Evolutionary conservation across 2,888 invertebrate species (phyloP), one percentile per base, ranked within the genome.

Genomic region (Ophioninae sp.): DNA sequence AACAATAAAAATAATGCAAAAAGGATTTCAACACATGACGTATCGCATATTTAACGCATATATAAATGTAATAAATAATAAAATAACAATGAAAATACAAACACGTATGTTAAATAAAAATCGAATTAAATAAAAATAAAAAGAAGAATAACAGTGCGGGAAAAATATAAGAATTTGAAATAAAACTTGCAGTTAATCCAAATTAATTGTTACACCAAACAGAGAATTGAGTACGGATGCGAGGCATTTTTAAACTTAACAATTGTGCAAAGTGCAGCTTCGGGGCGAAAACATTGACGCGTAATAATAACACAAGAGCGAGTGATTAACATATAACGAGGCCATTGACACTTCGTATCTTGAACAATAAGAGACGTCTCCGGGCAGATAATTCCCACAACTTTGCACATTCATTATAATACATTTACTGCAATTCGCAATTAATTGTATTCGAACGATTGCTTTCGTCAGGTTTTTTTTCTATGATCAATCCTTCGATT

Each of bases 251-350:
- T 6, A 59, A 59, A 59, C 13, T 44, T 30, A 30, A 30, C 30
- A 30, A 30, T 30, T 30, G 30, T 3, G 30, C 30, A 68, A 68
- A 51, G 23, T 68, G 30, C 10, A 10, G 41, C 22, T 41, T 23
- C 23, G 17, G 17, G 23, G 61, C 17, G 17, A 61, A 58, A 67
- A 51, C 75, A 59, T 30, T n/a, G 51, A 82, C 51, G 69, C 79
- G 82, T 79, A 79, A 79, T 82, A 75, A 79, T 39, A 71, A 51
- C 64, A 67, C 79, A 79, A 74, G 78, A 73, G 44, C 56, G 20
- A 39, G 61, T 81, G 71, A 82, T 82, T 79, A 79, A 74, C 51
- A 71, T 82, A 63, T 51, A 17, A 65, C 6, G 65, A 64, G 82
- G 82, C 79, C 82, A 79, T 82, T 79, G 74, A 79, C 82, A 65